These are phyloP conservation scores for Ranitomeya variabilis DNA, from an alignment of 2,113 vertebrate species.

Conservation along the genomic window DNA sequence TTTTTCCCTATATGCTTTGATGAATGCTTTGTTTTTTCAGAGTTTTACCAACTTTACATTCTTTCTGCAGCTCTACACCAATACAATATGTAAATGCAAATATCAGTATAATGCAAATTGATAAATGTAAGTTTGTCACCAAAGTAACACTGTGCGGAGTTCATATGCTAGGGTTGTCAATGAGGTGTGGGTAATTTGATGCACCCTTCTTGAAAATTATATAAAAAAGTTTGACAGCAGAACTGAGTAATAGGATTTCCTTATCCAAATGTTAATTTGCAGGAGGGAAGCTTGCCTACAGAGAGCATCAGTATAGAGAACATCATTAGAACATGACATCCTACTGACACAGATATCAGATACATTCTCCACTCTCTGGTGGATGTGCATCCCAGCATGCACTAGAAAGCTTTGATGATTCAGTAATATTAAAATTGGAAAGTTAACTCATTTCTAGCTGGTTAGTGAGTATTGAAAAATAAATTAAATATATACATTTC, in stretches of 20 bases:
- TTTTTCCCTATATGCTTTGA: too few species aligned
- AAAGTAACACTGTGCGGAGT: background rate
- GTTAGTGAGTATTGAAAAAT: background rate
- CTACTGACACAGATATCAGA: background rate
- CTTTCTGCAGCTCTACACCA: background rate
- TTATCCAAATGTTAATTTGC: slow-evolving; percentile 20
- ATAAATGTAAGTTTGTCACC: background rate
- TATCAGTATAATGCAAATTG: background rate
- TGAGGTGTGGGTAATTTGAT: background rate
- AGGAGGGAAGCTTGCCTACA: background rate
- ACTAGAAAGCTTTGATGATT: background rate
- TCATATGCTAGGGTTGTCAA: background rate
- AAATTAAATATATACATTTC: background rate
- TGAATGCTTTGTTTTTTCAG: background rate
- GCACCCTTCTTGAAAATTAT: background rate
- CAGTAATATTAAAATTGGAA: background rate
- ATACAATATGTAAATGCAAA: background rate
- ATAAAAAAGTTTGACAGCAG: slow-evolving; percentile 22
- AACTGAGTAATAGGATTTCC: background rate
- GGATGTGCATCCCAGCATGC: background rate
- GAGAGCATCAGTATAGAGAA: slow-evolving; percentile 4
- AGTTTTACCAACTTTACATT: background rate
- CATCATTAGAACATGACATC: slow-evolving; percentile 15
- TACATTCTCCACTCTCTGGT: background rate
- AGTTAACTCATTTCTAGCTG: background rate